A percentile compares a stretch with the other conserved stretches of the same genome.
These are phyloP conservation scores for Regulus satrapa DNA, from an alignment of 2,113 vertebrate genomes.

Conservation along the genomic window DNA sequence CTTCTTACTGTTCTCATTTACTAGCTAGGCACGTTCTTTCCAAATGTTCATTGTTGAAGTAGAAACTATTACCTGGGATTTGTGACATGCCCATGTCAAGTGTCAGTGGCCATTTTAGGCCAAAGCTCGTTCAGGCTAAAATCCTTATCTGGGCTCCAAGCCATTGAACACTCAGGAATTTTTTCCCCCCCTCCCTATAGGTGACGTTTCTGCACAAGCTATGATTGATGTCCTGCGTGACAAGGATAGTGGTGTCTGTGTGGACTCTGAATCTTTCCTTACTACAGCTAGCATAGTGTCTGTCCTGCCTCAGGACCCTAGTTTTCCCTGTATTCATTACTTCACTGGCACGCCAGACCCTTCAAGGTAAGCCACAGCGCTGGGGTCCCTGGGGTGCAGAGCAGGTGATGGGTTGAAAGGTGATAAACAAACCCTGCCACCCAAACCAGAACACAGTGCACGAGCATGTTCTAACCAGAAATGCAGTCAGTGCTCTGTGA, in stretches of 20 bases:
- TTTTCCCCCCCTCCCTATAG: conserved; percentile 31
- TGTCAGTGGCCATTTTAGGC: background rate
- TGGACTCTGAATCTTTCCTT: conserved; percentile 78
- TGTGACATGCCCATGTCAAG: background rate
- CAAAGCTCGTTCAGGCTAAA: background rate
- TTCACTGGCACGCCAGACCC: conserved; percentile 83
- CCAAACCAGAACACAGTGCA: background rate
- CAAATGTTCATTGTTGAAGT: background rate
- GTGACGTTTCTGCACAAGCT: conserved; percentile 72
- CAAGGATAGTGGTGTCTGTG: conserved; percentile 74
- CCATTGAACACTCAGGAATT: background rate
- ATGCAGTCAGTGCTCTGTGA: background rate
- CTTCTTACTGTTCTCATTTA: background rate
- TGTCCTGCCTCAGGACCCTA: conserved; percentile 75
- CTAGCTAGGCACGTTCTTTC: background rate
- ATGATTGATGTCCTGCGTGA: conserved; percentile 79
- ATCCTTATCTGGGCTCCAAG: background rate
- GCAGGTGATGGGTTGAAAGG: background rate
- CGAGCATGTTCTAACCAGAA: background rate
- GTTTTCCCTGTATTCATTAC: conserved; percentile 76
- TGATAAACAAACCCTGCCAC: background rate
- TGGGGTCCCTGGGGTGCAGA: background rate
- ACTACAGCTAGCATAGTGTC: conserved; percentile 79
- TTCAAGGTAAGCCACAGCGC: conserved; percentile 68
- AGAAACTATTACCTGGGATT: background rate